Evolutionary conservation across 2,888 invertebrate genomes (phyloP).

Genomic region (Ennomos fuscantarius): DNA sequence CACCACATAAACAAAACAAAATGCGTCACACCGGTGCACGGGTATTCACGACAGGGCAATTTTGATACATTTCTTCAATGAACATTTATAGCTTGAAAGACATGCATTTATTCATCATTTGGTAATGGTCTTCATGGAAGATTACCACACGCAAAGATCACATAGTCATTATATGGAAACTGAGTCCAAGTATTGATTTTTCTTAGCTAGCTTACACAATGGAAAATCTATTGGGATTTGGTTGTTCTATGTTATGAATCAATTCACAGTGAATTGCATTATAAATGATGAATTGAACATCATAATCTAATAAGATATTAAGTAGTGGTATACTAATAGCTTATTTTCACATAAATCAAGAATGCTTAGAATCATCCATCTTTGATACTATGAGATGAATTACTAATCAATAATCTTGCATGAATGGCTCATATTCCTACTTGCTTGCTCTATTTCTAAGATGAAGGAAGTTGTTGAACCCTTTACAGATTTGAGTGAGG

Average conservation of each 20-base stretch:
- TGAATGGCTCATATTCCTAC: conserved; percentile 20
- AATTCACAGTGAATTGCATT: not conserved
- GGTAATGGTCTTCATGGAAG: conserved; percentile 4
- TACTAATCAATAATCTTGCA: conserved; percentile 29
- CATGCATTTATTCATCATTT: conserved; percentile 9
- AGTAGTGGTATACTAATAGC: no score
- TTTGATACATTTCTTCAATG: conserved; percentile 4
- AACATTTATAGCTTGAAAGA: conserved; percentile 4
- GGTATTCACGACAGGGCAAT: conserved; percentile 27
- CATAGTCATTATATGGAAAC: conserved; percentile 47
- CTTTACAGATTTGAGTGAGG: no score
- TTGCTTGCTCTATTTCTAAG: conserved; percentile 18
- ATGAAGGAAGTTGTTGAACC: not conserved
- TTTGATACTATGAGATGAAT: conserved; percentile 22
- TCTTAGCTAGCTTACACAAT: conserved; percentile 64
- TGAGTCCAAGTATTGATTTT: conserved; percentile 81
- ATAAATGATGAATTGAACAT: not conserved
- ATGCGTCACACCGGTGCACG: conserved; percentile 57
- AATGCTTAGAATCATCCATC: conserved; percentile 18
- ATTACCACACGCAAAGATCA: not conserved
- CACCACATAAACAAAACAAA: conserved; percentile 76
- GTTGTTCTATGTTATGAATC: not conserved
- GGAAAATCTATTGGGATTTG: conserved; percentile 45
- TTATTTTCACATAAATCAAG: no score
- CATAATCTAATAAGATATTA: not conserved